These are phyloP conservation scores for Python bivittatus DNA, from an alignment of 2,113 vertebrate species.

Conservation along the genomic window DNA sequence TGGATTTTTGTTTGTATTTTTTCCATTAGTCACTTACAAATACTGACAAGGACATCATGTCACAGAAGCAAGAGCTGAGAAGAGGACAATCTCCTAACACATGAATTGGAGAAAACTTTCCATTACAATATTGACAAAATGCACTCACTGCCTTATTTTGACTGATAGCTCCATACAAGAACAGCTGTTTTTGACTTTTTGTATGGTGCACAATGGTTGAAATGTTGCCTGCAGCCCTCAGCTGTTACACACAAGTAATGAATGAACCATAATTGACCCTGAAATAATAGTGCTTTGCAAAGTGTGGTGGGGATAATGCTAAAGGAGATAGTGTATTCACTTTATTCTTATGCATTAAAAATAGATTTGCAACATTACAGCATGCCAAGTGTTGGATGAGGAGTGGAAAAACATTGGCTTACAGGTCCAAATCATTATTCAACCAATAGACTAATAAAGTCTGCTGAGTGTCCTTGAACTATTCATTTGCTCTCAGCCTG, in stretches of 20 bases:
- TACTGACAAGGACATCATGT: neutral
- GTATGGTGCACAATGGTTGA: constrained; percentile 23
- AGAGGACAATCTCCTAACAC: neutral
- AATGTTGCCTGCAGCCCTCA: constrained; percentile 24
- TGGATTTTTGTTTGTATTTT: constrained; percentile 51
- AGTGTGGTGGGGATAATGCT: neutral
- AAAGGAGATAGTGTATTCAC: neutral
- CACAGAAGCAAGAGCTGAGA: neutral
- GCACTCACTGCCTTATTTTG: neutral
- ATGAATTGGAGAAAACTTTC: neutral
- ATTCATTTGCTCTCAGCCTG: neutral
- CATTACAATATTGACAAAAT: neutral
- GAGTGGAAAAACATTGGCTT: neutral
- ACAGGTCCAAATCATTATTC: neutral
- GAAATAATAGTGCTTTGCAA: constrained; percentile 1
- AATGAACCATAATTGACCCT: constrained; percentile 16
- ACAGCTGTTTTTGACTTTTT: constrained; percentile 25
- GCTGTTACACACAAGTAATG: constrained; percentile 21
- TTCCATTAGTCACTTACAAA: neutral
- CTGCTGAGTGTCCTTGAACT: neutral
- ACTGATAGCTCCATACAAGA: constrained; percentile 12
- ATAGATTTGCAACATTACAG: neutral
- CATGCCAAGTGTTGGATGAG: neutral
- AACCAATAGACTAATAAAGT: neutral
- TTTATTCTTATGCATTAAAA: neutral